phyloP scores from a whole-genome alignment of 2,888 invertebrate genomes.

The Noctuana brunneofusca region DNA sequence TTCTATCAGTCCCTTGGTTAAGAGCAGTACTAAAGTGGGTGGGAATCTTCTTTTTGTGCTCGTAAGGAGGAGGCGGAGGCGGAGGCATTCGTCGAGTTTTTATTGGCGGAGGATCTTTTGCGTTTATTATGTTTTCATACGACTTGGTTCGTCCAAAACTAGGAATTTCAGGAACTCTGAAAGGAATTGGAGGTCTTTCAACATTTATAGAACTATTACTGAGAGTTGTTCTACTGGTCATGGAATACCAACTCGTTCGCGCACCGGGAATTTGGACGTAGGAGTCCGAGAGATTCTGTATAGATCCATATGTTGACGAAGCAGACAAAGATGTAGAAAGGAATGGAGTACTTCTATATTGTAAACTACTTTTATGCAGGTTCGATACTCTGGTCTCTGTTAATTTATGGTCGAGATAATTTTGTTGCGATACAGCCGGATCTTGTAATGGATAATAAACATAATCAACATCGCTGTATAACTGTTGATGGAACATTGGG shows the following conservation, averaged over 20 bases:
- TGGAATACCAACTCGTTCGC: conserved; percentile 85
- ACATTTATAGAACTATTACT: conserved; percentile 85
- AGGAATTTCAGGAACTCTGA: conserved; percentile 75
- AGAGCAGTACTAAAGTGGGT: conserved; percentile 66
- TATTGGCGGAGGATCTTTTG: conserved; percentile 76
- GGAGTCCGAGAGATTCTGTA: conserved; percentile 90
- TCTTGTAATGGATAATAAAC: conserved; percentile 95
- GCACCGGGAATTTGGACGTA: conserved; percentile 85
- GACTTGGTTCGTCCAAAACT: conserved; percentile 88
- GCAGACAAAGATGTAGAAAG: conserved; percentile 86
- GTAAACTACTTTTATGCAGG: conserved; percentile 87
- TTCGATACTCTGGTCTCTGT: conserved; percentile 86
- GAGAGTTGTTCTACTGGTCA: conserved; percentile 81
- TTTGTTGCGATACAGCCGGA: conserved; percentile 94
- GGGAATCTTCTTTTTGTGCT: conserved; percentile 81
- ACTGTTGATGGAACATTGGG: conserved; percentile 93
- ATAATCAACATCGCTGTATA: conserved; percentile 95
- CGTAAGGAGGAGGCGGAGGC: conserved; percentile 79
- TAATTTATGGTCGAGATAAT: conserved; percentile 94
- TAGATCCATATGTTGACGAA: conserved; percentile 89
- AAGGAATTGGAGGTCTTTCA: conserved; percentile 86
- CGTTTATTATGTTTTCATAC: conserved; percentile 90
- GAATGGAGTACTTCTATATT: conserved; percentile 93
- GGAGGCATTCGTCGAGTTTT: conserved; percentile 82
- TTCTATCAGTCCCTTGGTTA: conserved; percentile 61